Base-by-base conservation (phyloP, 2,888 invertebrate genomes). In the Sepioteuthis lessoniana region DNA sequence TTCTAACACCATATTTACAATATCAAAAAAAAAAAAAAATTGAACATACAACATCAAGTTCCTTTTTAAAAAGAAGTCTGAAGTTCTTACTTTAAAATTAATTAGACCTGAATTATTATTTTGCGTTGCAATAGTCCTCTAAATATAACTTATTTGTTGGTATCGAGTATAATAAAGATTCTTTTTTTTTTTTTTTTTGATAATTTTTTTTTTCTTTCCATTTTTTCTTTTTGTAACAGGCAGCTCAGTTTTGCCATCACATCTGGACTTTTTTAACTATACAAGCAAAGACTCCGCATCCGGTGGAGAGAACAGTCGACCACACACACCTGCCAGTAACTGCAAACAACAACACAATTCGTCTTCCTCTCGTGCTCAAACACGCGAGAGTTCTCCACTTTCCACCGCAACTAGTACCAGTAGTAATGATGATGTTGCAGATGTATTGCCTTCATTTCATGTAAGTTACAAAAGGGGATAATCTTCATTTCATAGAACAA, bases 241-340 rank as follows among this genome's bases (percentile, higher is more conserved):
- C 90, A 98, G 98, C 42, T 97, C 98, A 21, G 98, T 98, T 93
- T 97, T 98, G 94, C 98, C 98, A 46, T 98, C 98, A 1, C 98
- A 98, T 95, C 97, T 98, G 95, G 98, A 98, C 97, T 98, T 98
- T 96, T 98, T 96, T 94, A 96, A 96, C 94, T 96, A 95, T 91
- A 95, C 95, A 95, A 90, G 95, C 96, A 93, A 95, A 95, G 94
- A 93, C 94, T 46, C 91, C 60, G 92, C 92, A 94, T 25, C 76
- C 93, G 90, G 94, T 93, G 46, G 94, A 93, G 93, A 95, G 93
- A 90, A 94, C 93, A 94, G 94, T 94, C 92, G 95, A 93, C 94
- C 94, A 94, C 47, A 94, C 38, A 90, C 94, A 91, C 90, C 94
- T 93, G 91, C 94, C 91, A 60, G 93, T 55, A 93, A 55, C 60